Evolutionary conservation across 2,797 vertebrate genomes (phyloP).

Genomic region (Sebastes vulpes): DNA sequence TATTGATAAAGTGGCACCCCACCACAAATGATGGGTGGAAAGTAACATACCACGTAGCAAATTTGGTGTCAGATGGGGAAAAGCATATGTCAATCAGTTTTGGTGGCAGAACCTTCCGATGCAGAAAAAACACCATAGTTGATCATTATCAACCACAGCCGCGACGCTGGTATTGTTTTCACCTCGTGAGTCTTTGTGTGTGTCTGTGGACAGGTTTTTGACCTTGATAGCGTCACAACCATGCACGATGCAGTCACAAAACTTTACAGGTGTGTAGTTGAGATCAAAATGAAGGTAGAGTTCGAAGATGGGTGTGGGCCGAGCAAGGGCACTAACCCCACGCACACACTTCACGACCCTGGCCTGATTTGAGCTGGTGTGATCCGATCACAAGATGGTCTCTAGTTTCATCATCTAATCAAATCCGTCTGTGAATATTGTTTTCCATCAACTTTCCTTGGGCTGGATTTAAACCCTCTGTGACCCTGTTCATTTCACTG

Average conservation of each 20-base stretch:
- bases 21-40: background rate
- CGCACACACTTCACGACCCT: too few species aligned
- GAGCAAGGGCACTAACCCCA: too few species aligned
- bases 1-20: background rate
- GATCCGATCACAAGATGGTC: background rate
- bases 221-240: too few species aligned
- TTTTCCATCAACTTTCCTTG: constrained; percentile 37
- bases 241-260: too few species aligned
- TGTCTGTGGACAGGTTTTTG: too few species aligned
- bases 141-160: background rate
- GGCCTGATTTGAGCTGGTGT: background rate
- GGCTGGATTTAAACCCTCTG: constrained; percentile 58
- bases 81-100: background rate
- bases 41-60: background rate
- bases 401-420: constrained; percentile 37
- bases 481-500: constrained; percentile 45
- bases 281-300: too few species aligned
- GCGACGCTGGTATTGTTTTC: accelerated
- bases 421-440: constrained; percentile 31
- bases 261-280: too few species aligned
- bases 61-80: background rate
- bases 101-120: too few species aligned
- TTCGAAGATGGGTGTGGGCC: too few species aligned
- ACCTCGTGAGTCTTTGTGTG: too few species aligned
- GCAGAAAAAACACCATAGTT: background rate